These are phyloP conservation scores for Euwallacea fornicatus DNA, from an alignment of 1,140 invertebrate genomes.

Conservation along the genomic window DNA sequence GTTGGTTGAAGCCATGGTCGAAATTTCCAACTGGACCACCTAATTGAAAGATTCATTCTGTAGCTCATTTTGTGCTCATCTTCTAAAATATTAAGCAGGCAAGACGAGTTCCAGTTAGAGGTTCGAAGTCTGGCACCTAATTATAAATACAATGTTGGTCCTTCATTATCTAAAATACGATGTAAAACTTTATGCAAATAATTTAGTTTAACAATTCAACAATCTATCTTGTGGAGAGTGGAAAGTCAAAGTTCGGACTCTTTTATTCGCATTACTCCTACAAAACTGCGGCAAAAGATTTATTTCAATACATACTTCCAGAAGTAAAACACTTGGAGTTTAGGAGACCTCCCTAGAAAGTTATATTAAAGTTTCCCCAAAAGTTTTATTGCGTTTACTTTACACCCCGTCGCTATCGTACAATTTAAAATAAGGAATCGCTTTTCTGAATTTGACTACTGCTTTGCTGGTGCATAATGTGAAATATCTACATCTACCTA, in stretches of 20 bases:
- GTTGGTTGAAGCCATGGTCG: too few relatives aligned
- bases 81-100: too few relatives aligned
- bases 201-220: not conserved
- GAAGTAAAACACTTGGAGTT: constrained; percentile 25
- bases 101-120: too few relatives aligned
- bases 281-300: constrained; percentile 20
- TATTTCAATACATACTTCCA: constrained; percentile 24
- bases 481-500: too few relatives aligned
- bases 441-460: not conserved
- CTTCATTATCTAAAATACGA: too few relatives aligned
- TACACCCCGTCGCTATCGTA: constrained; percentile 1
- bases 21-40: too few relatives aligned
- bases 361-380: constrained; percentile 23
- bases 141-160: too few relatives aligned
- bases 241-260: constrained; percentile 8
- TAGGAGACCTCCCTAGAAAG: constrained; percentile 11
- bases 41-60: too few relatives aligned
- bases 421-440: constrained; percentile 5
- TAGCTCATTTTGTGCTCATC: too few relatives aligned
- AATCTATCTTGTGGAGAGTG: constrained; percentile 4
- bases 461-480: not conserved
- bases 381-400: constrained; percentile 28
- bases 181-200: too few relatives aligned
- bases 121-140: too few relatives aligned
- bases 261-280: constrained; percentile 8